phyloP scores from a whole-genome alignment of 2,888 invertebrate species.

The Lasioglossum calceatum region DNA sequence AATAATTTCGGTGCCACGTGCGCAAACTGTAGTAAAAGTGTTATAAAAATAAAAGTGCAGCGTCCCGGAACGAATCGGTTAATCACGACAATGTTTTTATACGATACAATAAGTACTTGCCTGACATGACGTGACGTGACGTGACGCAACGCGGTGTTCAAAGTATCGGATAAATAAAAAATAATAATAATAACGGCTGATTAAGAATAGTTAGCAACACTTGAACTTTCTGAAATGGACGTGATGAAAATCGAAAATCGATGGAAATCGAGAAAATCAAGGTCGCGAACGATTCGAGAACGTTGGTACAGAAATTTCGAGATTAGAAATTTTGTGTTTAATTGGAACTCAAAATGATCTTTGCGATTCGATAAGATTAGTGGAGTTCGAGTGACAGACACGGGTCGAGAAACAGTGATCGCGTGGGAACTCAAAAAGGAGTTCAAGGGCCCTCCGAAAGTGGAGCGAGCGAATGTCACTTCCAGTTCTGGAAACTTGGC shows the following conservation, averaged over 20 bases:
- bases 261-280: background rate
- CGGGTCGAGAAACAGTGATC: background rate
- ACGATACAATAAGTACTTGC: background rate
- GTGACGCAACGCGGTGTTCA: background rate
- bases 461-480: constrained; percentile 60
- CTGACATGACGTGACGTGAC: too few species aligned
- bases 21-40: background rate
- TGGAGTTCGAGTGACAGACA: background rate
- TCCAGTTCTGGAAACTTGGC: constrained; percentile 58
- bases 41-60: constrained; percentile 20
- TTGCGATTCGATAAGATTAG: background rate
- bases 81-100: constrained; percentile 15
- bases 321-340: rapidly evolving
- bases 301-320: background rate
- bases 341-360: background rate
- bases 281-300: background rate
- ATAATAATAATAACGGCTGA: background rate
- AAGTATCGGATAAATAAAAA: background rate
- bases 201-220: background rate
- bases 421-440: constrained; percentile 56
- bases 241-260: too few species aligned
- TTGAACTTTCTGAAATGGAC: background rate
- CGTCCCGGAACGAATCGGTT: constrained; percentile 14
- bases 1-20: constrained; percentile 1
- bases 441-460: constrained; percentile 54